Evolutionary conservation across 2,113 vertebrate genomes (phyloP), one percentile per base, ranked within the genome.

Genomic region (Nannobrachium achirus): DNA sequence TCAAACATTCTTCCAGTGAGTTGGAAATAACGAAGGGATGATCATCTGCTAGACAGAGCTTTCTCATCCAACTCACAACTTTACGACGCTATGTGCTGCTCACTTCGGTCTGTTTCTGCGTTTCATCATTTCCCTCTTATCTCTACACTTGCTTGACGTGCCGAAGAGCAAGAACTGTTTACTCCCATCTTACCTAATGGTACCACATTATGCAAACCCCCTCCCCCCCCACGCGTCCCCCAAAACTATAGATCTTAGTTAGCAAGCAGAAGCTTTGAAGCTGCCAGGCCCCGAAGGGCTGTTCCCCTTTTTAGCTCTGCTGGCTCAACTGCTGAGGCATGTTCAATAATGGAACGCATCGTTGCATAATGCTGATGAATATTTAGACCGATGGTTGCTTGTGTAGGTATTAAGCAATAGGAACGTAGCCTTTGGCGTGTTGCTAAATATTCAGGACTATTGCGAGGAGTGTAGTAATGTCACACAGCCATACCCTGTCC

Each of bases 191-290:
- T 57, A 57, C 55, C 14, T 57, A 11, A 48, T 48, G 9, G 11
- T n/a, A 14, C 3, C 45, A 48, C 14, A 48, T 49, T 38, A 48
- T 39, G 59, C 45, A 48, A 48, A 45, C 44, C 44, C 13, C 45
- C 11, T 14, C 11, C 42, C 42, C n/a, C 7, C 11, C 3, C 25
- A 33, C 25, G 25, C 25, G 6, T 33, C 25, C 3, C 25, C 25
- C 25, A 3, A 33, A 33, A 33, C 42, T 44, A 44, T 44, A 44
- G 42, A 44, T 11, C 6, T n/a, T 14, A 14, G 45, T 14, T 11
- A 48, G 45, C 14, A 14, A n/a, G 45, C 11, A 42, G 39, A 44
- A 6, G 46, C 63, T 66, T 66, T 66, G 64, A 66, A 56, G 64
- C 42, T 38, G 53, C 6, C 8, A 10, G 5, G 41, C 52, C 52